Conservation (phyloP, 1,140 invertebrate species). For the Aethina tumida region DNA sequence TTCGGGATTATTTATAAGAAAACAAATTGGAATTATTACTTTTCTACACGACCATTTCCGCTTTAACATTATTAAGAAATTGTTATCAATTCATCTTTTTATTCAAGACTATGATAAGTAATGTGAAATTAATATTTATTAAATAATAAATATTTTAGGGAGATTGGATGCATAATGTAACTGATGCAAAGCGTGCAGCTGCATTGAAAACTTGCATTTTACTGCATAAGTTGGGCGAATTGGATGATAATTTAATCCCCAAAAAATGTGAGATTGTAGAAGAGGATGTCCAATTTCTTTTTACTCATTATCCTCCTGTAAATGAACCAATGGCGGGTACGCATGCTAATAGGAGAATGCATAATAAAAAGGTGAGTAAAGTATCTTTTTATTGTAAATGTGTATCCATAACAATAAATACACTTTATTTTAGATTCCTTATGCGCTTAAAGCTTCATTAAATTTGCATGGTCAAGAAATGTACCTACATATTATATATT, state of each 20-base stretch:
- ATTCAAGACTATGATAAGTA: too few species aligned
- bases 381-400: not conserved
- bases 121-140: too few species aligned
- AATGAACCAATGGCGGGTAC: constrained; percentile 30
- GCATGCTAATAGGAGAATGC: constrained; percentile 17
- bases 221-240: constrained; percentile 63
- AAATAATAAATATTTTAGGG: constrained; percentile 45
- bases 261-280: constrained; percentile 45
- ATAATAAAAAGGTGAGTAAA: constrained; percentile 22
- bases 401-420: not conserved
- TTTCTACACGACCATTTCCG: too few species aligned
- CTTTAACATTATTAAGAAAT: too few species aligned
- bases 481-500: constrained; percentile 30
- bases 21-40: too few species aligned
- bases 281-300: constrained; percentile 35
- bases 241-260: constrained; percentile 69
- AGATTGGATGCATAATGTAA: constrained; percentile 42
- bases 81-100: too few species aligned
- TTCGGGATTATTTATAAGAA: too few species aligned
- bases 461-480: not conserved
- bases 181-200: constrained; percentile 67
- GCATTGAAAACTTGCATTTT: constrained; percentile 65
- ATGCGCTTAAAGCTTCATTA: not conserved
- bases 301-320: constrained; percentile 42
- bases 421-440: constrained; percentile 1